These are phyloP conservation scores for Halcyon smyrnensis DNA, from an alignment of 2,797 vertebrate species.

Conservation along the genomic window DNA sequence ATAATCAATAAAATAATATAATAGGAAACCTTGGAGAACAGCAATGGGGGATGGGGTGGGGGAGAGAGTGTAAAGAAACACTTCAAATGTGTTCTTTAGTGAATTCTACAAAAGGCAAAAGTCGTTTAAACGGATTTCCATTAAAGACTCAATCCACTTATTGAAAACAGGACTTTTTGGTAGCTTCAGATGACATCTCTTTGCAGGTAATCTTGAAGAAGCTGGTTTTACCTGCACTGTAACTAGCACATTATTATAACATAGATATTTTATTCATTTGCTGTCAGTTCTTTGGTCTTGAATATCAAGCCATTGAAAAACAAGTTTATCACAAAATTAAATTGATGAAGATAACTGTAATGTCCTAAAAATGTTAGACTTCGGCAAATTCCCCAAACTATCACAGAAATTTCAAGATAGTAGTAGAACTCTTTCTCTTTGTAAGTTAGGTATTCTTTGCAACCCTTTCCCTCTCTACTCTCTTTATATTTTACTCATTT, in stretches of 20 bases:
- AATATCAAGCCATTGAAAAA: constrained; percentile 12
- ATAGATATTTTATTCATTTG: background rate
- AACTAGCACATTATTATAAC: background rate
- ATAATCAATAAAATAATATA: background rate
- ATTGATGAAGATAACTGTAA: background rate
- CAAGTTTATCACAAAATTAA: background rate
- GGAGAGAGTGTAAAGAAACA: background rate
- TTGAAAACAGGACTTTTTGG: background rate
- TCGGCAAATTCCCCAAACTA: background rate
- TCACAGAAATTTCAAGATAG: background rate
- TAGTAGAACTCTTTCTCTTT: background rate
- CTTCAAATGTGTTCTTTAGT: background rate
- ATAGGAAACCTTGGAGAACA: background rate
- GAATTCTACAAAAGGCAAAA: background rate
- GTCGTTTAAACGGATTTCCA: background rate
- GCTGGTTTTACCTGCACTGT: background rate
- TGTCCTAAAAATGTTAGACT: background rate
- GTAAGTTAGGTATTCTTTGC: background rate
- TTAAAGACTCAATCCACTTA: background rate
- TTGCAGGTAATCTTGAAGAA: background rate
- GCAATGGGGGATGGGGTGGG: fast-evolving
- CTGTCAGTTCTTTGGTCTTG: constrained; percentile 8
- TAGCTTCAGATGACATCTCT: background rate
- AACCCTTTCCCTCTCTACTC: background rate
- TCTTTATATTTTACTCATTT: background rate